Percentiles rank a stretch among this genome's conserved stretches.
Evolutionary conservation across 2,113 vertebrate genomes (phyloP).

Genomic region (Anarhynchus alexandrinus): DNA sequence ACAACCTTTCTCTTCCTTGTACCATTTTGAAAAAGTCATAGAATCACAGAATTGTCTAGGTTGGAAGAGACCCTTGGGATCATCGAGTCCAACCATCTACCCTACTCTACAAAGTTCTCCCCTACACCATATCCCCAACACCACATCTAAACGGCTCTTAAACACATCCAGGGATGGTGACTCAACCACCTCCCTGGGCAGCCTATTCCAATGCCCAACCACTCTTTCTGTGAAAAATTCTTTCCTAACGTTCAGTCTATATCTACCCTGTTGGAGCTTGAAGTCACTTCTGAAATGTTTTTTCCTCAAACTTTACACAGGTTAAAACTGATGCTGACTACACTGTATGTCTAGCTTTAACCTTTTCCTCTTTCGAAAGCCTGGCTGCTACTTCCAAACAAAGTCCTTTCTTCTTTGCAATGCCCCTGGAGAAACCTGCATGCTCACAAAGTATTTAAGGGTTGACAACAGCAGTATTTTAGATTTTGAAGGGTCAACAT

Average conservation of each 20-base stretch:
- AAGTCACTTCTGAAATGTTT: not conserved
- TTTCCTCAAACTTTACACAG: not conserved
- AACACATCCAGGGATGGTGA: too few relatives aligned
- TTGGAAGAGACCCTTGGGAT: too few relatives aligned
- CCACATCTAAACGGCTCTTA: too few relatives aligned
- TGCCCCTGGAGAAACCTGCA: not conserved
- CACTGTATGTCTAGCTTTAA: not conserved
- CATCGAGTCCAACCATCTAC: too few relatives aligned
- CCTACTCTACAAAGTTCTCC: too few relatives aligned
- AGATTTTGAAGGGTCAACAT: constrained; percentile 1
- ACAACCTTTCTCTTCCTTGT: not conserved
- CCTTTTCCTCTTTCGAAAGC: not conserved
- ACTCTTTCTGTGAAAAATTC: too few relatives aligned
- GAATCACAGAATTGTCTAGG: too few relatives aligned
- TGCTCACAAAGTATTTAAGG: not conserved
- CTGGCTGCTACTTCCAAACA: not conserved
- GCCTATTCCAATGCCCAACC: too few relatives aligned
- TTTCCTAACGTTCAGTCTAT: too few relatives aligned
- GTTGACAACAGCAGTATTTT: not conserved
- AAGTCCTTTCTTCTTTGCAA: not conserved
- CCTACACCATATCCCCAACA: too few relatives aligned
- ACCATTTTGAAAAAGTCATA: not conserved
- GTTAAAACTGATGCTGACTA: not conserved
- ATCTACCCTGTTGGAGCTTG: too few relatives aligned
- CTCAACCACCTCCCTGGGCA: too few relatives aligned